phyloP scores from a whole-genome alignment of 1,140 invertebrate genomes.

The Conus ventricosus region DNA sequence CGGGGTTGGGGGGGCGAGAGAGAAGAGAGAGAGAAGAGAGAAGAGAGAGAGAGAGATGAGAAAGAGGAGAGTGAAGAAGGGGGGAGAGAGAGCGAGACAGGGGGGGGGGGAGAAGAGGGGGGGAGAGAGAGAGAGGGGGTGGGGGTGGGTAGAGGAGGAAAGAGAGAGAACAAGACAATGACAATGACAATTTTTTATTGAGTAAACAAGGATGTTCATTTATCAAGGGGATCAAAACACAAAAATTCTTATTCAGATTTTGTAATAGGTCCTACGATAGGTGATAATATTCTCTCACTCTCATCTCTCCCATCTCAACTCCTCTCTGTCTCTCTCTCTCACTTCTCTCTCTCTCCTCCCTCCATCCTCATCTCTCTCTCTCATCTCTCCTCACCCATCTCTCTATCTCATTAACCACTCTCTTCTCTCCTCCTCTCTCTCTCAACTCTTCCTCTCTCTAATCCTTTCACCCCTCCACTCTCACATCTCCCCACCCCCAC shows the following conservation, averaged over 20 bases:
- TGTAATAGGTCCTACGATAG: too few relatives aligned
- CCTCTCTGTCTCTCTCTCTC: not conserved
- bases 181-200: not conserved
- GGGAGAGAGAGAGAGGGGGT: not conserved
- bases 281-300: not conserved
- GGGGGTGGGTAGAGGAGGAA: too few relatives aligned
- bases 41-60: not conserved
- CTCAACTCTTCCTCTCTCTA: too few relatives aligned
- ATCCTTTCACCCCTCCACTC: too few relatives aligned
- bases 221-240: too few relatives aligned
- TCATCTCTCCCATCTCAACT: not conserved
- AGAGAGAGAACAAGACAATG: not conserved
- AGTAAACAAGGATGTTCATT: too few relatives aligned
- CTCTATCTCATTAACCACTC: not conserved
- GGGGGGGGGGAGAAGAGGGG: not conserved
- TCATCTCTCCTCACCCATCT: too few relatives aligned
- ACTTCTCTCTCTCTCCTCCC: too few relatives aligned
- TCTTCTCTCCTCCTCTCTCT: constrained; percentile 13
- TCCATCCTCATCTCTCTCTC: too few relatives aligned
- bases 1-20: not conserved
- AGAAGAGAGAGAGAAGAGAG: not conserved
- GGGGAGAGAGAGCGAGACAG: not conserved
- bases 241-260: too few relatives aligned
- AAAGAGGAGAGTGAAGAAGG: too few relatives aligned
- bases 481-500: too few relatives aligned